A percentile compares a stretch with the other conserved stretches of the same genome.
phyloP scores from a whole-genome alignment of 2,888 invertebrate species.

The Invenusta paracnida region DNA sequence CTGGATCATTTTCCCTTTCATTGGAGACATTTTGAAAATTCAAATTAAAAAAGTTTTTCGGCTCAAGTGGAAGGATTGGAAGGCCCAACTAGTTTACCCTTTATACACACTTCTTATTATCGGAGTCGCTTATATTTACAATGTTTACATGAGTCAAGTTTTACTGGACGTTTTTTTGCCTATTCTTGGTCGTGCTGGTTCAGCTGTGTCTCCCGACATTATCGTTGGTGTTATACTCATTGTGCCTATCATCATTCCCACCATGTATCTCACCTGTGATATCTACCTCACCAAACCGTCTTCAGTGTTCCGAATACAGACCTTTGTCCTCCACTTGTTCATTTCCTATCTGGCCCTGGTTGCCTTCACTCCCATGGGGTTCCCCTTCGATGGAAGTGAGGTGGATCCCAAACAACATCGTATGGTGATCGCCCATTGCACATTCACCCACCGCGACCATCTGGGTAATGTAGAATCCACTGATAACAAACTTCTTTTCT shows the following conservation, averaged over 20 bases:
- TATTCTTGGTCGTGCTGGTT: conserved; percentile 20
- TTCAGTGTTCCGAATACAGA: not conserved
- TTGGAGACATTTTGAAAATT: not conserved
- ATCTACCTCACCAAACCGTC: not conserved
- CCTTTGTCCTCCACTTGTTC: conserved; percentile 3
- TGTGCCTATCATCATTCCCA: not conserved
- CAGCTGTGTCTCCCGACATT: conserved; percentile 24
- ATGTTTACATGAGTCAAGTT: not conserved
- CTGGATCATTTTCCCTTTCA: not conserved
- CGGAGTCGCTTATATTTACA: not conserved
- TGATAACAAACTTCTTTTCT: not conserved
- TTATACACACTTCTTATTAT: not conserved
- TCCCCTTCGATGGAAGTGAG: not conserved
- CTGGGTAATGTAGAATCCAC: not conserved
- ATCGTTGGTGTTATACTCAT: not conserved
- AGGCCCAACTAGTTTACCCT: not conserved
- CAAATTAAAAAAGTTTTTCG: not conserved
- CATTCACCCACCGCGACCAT: not conserved
- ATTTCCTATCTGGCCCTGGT: conserved; percentile 21
- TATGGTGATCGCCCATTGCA: conserved; percentile 24
- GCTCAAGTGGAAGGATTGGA: not conserved
- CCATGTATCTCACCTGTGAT: not conserved
- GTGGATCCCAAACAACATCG: conserved; percentile 33
- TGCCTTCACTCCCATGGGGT: not conserved
- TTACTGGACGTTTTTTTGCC: conserved; percentile 31